Conservation (phyloP, 2,113 vertebrate genomes). For the Megalops atlanticus region DNA sequence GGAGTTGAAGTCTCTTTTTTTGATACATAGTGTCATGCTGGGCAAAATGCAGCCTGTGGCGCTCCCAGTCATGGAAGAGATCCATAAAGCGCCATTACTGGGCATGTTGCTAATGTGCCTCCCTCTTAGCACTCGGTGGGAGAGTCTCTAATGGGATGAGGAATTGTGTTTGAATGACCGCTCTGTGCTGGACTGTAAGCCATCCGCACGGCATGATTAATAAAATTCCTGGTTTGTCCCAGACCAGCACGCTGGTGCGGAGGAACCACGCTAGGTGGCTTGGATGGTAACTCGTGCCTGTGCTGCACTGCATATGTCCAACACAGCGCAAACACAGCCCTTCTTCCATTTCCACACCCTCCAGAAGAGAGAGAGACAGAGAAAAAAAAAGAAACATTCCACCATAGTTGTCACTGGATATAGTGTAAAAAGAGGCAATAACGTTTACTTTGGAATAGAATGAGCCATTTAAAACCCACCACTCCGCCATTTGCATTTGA, state of each 20-base stretch:
- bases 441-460: not conserved
- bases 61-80: not conserved
- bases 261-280: not conserved
- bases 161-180: not conserved
- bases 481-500: not conserved
- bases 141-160: not conserved
- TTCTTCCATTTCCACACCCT: not conserved
- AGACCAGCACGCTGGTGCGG: not conserved
- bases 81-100: not conserved
- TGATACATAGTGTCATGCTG: not conserved
- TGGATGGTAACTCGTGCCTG: not conserved
- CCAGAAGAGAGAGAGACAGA: not conserved
- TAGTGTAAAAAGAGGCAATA: not conserved
- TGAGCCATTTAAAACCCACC: not conserved
- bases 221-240: not conserved
- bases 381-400: not conserved
- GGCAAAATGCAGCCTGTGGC: not conserved
- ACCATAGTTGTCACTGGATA: not conserved
- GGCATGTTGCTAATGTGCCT: not conserved
- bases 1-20: not conserved
- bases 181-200: not conserved
- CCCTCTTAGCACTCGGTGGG: not conserved
- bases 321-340: not conserved
- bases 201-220: not conserved
- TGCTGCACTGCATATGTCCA: not conserved